These are phyloP conservation scores for Brachionus sp. DNA, from an alignment of 1,140 invertebrate genomes.

Conservation along the genomic window DNA sequence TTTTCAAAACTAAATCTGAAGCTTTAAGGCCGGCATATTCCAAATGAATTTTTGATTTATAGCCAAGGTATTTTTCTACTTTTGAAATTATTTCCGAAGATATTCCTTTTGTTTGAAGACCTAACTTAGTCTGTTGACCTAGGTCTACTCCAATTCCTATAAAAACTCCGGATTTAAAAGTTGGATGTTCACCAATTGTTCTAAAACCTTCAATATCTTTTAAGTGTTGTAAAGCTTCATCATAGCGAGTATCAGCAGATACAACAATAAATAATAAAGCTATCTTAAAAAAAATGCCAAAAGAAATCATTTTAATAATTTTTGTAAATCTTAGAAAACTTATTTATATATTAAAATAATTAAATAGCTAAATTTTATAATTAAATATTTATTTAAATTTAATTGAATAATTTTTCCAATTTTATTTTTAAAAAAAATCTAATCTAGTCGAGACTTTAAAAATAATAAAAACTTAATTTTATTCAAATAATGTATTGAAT, in stretches of 20 bases:
- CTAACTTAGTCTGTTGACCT: neutral
- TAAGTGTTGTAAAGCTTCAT: neutral
- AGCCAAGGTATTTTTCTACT: neutral
- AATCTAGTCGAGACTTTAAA: no score
- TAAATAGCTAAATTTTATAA: no score
- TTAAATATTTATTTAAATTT: no score
- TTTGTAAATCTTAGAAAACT: no score
- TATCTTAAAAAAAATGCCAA: neutral
- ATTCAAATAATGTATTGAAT: no score
- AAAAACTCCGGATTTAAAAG: neutral
- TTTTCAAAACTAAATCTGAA: neutral
- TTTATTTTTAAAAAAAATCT: no score
- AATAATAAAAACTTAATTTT: no score
- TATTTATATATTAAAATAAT: neutral
- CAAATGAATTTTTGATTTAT: neutral
- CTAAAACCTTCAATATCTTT: neutral
- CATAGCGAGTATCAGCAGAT: neutral
- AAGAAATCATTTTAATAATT: neutral
- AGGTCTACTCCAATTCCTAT: neutral
- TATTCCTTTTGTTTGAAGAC: neutral
- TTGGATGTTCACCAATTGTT: neutral
- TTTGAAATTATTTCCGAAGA: neutral
- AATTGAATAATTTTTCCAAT: no score
- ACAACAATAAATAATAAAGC: neutral
- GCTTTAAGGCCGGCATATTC: neutral